Evolutionary conservation across 2,113 vertebrate species (phyloP).

Genomic region (Todiramphus chloris): DNA sequence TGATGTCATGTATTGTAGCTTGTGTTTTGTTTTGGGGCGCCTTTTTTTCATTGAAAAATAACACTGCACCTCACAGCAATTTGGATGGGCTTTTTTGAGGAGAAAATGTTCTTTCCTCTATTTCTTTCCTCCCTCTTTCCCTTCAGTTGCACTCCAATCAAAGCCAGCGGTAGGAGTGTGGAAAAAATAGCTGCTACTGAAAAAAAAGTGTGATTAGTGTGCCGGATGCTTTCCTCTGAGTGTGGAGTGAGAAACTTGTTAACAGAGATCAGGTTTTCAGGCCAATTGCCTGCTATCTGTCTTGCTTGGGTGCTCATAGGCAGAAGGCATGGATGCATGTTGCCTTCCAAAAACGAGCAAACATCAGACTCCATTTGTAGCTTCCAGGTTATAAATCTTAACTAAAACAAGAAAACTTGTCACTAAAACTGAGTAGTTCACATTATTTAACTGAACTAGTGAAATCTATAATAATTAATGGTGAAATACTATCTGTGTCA

Average conservation of each 20-base stretch:
- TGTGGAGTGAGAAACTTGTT: neutral
- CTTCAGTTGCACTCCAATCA: neutral
- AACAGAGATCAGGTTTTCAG: neutral
- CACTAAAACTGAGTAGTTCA: neutral
- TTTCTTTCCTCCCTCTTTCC: neutral
- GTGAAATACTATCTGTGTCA: neutral
- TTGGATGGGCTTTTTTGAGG: neutral
- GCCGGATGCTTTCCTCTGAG: neutral
- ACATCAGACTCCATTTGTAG: neutral
- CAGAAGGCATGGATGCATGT: neutral
- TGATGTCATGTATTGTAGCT: neutral
- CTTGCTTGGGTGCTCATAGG: neutral
- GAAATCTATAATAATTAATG: neutral
- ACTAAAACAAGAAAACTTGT: neutral
- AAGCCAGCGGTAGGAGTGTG: neutral
- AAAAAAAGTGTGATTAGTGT: neutral
- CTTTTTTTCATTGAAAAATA: neutral
- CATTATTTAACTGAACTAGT: neutral
- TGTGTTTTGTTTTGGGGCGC: fast-evolving
- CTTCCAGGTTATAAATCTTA: neutral
- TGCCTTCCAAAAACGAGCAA: neutral
- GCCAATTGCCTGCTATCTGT: neutral
- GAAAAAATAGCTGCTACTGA: neutral
- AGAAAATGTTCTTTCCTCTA: neutral
- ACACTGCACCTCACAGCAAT: neutral